Conservation (phyloP, 1,140 invertebrate genomes). For the Drosophila pseudoananassae region DNA sequence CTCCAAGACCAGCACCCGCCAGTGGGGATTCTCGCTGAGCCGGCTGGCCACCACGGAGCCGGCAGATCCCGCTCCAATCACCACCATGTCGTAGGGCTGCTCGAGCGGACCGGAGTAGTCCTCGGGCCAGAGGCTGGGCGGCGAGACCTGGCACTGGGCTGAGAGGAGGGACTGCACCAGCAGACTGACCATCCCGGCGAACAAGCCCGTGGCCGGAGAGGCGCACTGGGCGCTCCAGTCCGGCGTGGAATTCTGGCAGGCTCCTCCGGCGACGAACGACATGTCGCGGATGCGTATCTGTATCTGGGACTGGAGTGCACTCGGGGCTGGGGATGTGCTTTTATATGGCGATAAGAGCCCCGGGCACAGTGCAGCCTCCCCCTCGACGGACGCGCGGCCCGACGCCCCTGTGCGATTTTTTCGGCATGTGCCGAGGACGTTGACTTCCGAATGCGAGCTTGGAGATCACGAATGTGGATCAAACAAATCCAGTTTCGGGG, state of each 20-base stretch:
- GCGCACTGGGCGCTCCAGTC: conserved; percentile 4
- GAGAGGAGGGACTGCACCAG: conserved; percentile 85
- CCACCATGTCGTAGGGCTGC: conserved; percentile 80
- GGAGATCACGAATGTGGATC: neutral
- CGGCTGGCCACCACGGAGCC: conserved; percentile 86
- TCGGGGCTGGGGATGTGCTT: conserved; percentile 29
- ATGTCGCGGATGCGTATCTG: conserved; percentile 36
- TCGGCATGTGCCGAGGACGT: conserved; percentile 1
- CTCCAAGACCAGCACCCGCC: conserved; percentile 87
- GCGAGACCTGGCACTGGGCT: conserved; percentile 86
- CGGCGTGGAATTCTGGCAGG: neutral
- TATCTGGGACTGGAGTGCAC: conserved; percentile 28
- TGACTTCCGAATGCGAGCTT: neutral
- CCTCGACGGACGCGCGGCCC: conserved; percentile 2
- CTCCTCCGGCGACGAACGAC: conserved; percentile 27
- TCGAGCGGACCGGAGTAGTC: conserved; percentile 86
- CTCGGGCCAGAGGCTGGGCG: conserved; percentile 84
- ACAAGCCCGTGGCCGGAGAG: conserved; percentile 33
- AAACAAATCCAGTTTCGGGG: neutral
- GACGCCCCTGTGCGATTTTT: neutral
- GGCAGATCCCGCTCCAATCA: conserved; percentile 89
- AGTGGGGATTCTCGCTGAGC: conserved; percentile 85
- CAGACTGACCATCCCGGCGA: conserved; percentile 84
- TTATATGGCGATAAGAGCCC: conserved; percentile 61
- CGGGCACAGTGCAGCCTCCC: conserved; percentile 4